phyloP scores from a whole-genome alignment of 2,113 vertebrate genomes.

The Macquaria ambigua region DNA sequence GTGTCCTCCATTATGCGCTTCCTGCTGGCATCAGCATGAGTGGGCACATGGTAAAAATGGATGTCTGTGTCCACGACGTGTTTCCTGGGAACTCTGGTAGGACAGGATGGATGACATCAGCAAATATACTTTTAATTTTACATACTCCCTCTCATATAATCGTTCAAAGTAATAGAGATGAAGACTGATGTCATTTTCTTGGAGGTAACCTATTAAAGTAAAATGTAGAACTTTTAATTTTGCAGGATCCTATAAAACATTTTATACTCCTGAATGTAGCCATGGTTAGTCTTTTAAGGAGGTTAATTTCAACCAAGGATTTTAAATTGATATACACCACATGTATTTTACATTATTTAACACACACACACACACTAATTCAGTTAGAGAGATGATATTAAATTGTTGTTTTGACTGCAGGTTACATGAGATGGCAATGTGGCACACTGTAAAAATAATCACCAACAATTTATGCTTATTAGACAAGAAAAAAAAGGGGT shows the following conservation, averaged over 20 bases:
- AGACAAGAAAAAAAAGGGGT: not conserved
- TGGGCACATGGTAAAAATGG: slow-evolving; percentile 93
- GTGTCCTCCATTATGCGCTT: slow-evolving; percentile 96
- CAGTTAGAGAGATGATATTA: slow-evolving; percentile 1
- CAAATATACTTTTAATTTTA: slow-evolving; percentile 6
- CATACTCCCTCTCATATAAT: not conserved
- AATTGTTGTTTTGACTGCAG: not conserved
- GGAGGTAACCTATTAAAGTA: not conserved
- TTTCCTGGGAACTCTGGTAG: slow-evolving; percentile 88
- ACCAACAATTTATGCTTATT: not conserved
- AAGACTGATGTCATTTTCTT: not conserved
- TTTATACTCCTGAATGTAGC: not conserved
- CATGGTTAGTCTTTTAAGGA: slow-evolving; percentile 24
- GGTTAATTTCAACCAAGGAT: not conserved
- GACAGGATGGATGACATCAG: slow-evolving; percentile 35
- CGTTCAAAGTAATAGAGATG: slow-evolving; percentile 11
- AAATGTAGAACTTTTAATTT: slow-evolving; percentile 7
- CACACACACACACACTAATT: not conserved
- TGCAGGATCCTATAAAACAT: slow-evolving; percentile 6
- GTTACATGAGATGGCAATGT: slow-evolving; percentile 20
- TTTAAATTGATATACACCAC: slow-evolving; percentile 4
- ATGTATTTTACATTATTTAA: not conserved
- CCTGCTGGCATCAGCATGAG: slow-evolving; percentile 94
- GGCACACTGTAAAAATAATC: not conserved
- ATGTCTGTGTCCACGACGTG: slow-evolving; percentile 93